phyloP scores from a whole-genome alignment of 2,113 vertebrate genomes.

The Crypturellus undulatus region DNA sequence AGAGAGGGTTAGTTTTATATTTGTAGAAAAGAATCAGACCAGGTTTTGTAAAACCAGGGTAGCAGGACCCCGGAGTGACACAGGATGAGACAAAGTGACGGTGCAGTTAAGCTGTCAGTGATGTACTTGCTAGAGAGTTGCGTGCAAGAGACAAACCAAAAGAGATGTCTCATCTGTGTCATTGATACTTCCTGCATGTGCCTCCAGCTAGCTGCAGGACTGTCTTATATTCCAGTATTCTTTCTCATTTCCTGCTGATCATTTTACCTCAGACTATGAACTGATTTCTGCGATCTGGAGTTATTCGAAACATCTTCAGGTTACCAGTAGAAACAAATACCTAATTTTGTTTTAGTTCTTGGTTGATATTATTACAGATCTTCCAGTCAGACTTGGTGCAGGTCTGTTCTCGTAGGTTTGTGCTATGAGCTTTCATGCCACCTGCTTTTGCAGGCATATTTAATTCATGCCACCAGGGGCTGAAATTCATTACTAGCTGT shows the following conservation, averaged over 20 bases:
- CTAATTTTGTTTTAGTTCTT: not conserved
- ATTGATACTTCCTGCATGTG: not conserved
- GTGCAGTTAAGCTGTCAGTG: not conserved
- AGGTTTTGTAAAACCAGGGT: not conserved
- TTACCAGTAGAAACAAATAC: not conserved
- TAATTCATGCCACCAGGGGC: not conserved
- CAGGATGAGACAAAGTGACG: not conserved
- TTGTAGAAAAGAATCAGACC: not conserved
- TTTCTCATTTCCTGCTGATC: not conserved
- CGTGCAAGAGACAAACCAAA: not conserved
- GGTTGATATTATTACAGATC: not conserved
- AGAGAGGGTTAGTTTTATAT: not conserved
- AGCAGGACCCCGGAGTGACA: not conserved
- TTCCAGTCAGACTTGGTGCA: not conserved
- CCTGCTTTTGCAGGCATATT: not conserved
- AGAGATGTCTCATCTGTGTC: not conserved
- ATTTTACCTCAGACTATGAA: not conserved
- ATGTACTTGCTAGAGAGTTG: not conserved
- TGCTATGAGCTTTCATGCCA: not conserved
- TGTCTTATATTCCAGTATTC: not conserved
- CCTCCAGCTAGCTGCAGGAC: not conserved
- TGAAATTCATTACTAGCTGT: not conserved
- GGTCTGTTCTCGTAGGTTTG: not conserved
- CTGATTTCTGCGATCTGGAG: not conserved
- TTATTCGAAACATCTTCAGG: not conserved